phyloP scores from a whole-genome alignment of 2,797 vertebrate species.

The Cheirogaleus major region DNA sequence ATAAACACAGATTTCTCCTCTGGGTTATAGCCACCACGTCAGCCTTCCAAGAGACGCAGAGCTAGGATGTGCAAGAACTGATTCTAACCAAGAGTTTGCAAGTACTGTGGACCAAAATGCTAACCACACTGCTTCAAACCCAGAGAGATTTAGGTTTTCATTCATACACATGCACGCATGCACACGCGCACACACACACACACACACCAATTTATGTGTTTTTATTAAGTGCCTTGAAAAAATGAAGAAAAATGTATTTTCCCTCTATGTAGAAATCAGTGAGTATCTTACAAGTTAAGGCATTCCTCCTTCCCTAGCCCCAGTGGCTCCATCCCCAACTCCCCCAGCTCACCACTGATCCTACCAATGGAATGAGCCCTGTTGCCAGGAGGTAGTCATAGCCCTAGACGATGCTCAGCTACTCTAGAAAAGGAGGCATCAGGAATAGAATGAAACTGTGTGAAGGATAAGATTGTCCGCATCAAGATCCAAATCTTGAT shows the following conservation, averaged over 20 bases:
- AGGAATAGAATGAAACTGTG: constrained; percentile 40
- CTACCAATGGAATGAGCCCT: constrained; percentile 63
- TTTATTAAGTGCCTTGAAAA: constrained; percentile 98
- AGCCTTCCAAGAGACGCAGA: not conserved
- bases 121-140: not conserved
- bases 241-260: constrained; percentile 82
- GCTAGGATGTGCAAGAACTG: not conserved
- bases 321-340: constrained; percentile 33
- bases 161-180: not conserved
- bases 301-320: constrained; percentile 72
- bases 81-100: not conserved
- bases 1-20: not conserved
- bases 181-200: not conserved
- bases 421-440: constrained; percentile 21
- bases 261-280: constrained; percentile 81
- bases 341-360: constrained; percentile 47
- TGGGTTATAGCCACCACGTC: not conserved
- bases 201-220: constrained; percentile 77
- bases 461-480: constrained; percentile 45
- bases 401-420: constrained; percentile 52
- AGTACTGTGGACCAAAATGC: constrained; percentile 30
- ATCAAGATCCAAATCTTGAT: constrained; percentile 47
- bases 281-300: constrained; percentile 80
- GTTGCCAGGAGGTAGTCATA: not conserved
- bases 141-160: constrained; percentile 17